A percentile compares a stretch with the other conserved stretches of the same genome.
These are phyloP conservation scores for Phalanger gymnotis DNA, from an alignment of 2,797 vertebrate species.

Conservation along the genomic window DNA sequence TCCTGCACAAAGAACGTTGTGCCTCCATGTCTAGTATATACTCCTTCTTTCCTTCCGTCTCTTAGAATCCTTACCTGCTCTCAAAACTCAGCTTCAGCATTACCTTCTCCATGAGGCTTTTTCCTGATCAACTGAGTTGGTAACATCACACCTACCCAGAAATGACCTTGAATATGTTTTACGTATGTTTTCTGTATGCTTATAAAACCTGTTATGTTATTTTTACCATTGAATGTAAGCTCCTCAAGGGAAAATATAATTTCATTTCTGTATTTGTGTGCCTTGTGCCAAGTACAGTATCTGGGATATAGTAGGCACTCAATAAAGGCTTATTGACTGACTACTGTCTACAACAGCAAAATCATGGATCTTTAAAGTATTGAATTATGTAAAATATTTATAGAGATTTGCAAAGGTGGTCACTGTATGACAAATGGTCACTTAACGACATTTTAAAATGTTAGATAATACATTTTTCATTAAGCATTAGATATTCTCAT, in stretches of 20 bases:
- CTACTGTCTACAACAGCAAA: neutral
- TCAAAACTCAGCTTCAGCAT: neutral
- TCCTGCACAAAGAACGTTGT: neutral
- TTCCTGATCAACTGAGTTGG: neutral
- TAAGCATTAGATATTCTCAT: neutral
- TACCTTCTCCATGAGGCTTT: neutral
- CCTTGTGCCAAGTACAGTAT: neutral
- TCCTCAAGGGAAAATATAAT: neutral
- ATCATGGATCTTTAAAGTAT: neutral
- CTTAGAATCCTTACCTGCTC: neutral
- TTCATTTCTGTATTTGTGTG: neutral
- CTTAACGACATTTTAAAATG: neutral
- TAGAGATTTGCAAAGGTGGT: neutral
- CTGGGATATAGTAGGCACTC: neutral
- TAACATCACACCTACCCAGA: neutral
- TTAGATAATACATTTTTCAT: neutral
- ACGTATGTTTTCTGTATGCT: neutral
- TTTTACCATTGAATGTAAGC: neutral
- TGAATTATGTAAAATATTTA: neutral
- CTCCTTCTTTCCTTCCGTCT: neutral
- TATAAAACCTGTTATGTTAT: neutral
- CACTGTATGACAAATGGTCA: neutral
- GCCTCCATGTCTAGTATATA: neutral
- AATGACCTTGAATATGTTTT: neutral
- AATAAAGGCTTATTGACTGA: neutral